These are phyloP conservation scores for Pyrocephalus nanus DNA, from an alignment of 2,797 vertebrate genomes.

Conservation along the genomic window DNA sequence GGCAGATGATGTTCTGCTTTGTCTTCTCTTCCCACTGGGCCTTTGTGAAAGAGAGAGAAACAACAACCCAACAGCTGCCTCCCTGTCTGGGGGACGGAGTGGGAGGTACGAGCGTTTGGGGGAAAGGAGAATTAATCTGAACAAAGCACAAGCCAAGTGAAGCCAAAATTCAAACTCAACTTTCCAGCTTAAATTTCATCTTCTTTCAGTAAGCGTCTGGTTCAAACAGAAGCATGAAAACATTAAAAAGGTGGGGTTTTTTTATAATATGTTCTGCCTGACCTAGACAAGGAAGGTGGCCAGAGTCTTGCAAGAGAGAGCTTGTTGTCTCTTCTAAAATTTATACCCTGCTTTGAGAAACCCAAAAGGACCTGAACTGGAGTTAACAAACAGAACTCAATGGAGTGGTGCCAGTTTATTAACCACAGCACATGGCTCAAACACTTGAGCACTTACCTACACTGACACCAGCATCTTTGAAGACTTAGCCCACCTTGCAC, in stretches of 20 bases:
- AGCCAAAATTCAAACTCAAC: neutral
- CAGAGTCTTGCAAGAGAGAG: neutral
- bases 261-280: neutral
- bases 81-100: neutral
- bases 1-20: constrained; percentile 24
- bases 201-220: neutral
- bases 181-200: neutral
- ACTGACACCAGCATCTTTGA: neutral
- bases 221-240: neutral
- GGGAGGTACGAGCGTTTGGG: neutral
- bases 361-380: neutral
- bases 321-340: neutral
- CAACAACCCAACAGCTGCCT: constrained; percentile 25
- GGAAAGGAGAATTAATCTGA: neutral
- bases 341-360: neutral
- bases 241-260: neutral
- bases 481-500: neutral
- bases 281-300: neutral
- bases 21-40: constrained; percentile 26
- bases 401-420: neutral
- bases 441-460: neutral
- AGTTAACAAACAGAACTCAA: neutral
- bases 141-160: neutral
- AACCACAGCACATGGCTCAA: neutral
- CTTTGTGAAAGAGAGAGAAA: neutral